Percentiles rank a stretch among this genome's conserved stretches.
These are phyloP conservation scores for Xenotilapia longispinis DNA, from an alignment of 2,113 vertebrate genomes.

Conservation along the genomic window DNA sequence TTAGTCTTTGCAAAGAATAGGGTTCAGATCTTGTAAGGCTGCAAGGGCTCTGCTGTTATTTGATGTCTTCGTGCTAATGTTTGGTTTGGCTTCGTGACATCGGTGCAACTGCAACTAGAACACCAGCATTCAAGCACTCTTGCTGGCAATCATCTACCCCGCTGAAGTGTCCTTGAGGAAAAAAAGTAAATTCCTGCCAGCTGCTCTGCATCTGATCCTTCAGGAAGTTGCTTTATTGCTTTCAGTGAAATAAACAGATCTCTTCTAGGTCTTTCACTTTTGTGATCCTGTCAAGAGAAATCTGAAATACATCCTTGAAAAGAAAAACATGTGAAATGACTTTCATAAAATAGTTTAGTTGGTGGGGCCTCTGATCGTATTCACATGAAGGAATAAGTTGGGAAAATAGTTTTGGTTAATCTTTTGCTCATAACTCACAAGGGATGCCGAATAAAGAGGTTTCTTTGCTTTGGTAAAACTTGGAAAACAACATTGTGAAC, in stretches of 20 bases:
- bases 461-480: background rate
- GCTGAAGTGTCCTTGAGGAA: slow-evolving; percentile 21
- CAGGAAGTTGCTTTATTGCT: background rate
- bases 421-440: background rate
- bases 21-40: background rate
- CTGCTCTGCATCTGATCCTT: background rate
- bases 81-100: slow-evolving; percentile 21
- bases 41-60: background rate
- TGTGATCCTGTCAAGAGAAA: background rate
- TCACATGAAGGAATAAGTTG: background rate
- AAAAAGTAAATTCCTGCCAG: slow-evolving; percentile 13
- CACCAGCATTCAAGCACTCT: background rate
- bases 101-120: background rate
- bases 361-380: background rate
- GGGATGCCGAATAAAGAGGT: background rate
- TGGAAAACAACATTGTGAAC: background rate
- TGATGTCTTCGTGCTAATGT: slow-evolving; percentile 1
- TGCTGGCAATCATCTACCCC: background rate
- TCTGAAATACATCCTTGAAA: background rate
- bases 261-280: background rate
- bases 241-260: background rate
- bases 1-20: background rate
- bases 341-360: background rate
- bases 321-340: background rate
- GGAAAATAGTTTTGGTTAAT: background rate